Base-by-base conservation (phyloP, 2,888 invertebrate genomes). In the Cremastobaeus sp. region DNA sequence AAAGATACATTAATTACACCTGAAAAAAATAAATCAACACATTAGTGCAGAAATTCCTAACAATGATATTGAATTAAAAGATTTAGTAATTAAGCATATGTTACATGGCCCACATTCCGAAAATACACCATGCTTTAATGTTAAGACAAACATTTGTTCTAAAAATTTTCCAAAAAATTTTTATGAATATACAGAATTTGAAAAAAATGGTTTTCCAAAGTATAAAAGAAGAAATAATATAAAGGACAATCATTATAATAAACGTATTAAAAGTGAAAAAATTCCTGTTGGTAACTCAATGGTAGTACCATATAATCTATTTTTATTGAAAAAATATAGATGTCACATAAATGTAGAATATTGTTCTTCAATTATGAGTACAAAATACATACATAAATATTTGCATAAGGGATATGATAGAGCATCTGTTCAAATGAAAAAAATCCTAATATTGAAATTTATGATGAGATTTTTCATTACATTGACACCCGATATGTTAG, bases 81-180 rank as follows among this genome's bases (percentile, higher is more conserved):
- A 48, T 11, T 48, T 48, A 20, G 48, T 48, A 18, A 32, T 48
- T 6, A 48, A 48, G 20, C 20, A 21, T 21, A 43, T 43, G 41
- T 11, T 43, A 12, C 32, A 48, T 34, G 48, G 48, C 2, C 34
- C 48, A 18, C 48, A 48, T 20, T 20, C 34, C 2, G 20, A 34
- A 18, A 8, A 8, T 20, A 34, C 48, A 1, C 9, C 9, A 17
- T 34, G 48, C 20, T 18, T 8, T 2, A 48, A 48, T 34, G 17
- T 8, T 11, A 32, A 48, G 1, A 48, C n/a, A 18, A 18, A 48
- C 1, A 34, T 6, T n/a, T 48, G 48, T 20, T 20, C 32, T 1
- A 48, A 32, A 32, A 48, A 34, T 0, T 32, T 48, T 20, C 48
- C 48, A 11, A 48, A 48, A 48, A 20, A 48, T 20, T 32, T 48